Evolutionary conservation across 2,113 vertebrate species (phyloP).

Genomic region (Nerophis lumbriciformis): DNA sequence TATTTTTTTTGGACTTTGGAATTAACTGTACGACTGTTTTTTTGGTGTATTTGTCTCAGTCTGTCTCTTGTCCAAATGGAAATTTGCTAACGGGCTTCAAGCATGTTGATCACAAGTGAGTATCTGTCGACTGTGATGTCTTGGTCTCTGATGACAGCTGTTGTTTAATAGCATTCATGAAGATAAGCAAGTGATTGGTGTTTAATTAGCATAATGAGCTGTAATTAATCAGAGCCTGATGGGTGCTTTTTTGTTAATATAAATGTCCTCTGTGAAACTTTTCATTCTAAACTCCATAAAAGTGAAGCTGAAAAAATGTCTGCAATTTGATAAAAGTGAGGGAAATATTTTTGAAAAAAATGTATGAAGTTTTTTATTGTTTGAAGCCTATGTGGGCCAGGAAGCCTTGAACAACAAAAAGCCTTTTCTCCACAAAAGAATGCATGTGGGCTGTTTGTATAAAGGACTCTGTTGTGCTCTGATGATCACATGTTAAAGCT

Average conservation of each 20-base stretch:
- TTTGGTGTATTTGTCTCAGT: background rate
- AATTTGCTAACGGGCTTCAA: constrained; percentile 31
- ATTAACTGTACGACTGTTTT: background rate
- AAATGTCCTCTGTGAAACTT: constrained; percentile 3
- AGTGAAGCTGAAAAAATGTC: too few relatives aligned
- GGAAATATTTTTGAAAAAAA: too few relatives aligned
- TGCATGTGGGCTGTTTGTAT: too few relatives aligned
- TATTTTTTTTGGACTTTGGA: constrained; percentile 18
- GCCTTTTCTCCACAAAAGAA: too few relatives aligned
- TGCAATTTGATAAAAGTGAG: too few relatives aligned
- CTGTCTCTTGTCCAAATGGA: constrained; percentile 13
- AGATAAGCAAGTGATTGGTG: constrained; percentile 23
- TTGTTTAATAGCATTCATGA: constrained; percentile 27
- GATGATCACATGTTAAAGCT: too few relatives aligned
- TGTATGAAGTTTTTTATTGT: too few relatives aligned
- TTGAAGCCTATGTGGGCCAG: too few relatives aligned
- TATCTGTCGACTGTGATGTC: constrained; percentile 19
- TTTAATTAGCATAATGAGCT: constrained; percentile 27
- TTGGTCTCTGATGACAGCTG: constrained; percentile 6
- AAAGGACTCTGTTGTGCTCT: too few relatives aligned
- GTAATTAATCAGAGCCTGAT: constrained; percentile 20
- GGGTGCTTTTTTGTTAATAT: background rate
- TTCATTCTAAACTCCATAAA: too few relatives aligned
- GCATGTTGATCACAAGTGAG: constrained; percentile 73
- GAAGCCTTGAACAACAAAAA: too few relatives aligned